phyloP scores from a whole-genome alignment of 2,113 vertebrate genomes.

The Furnarius figulus region DNA sequence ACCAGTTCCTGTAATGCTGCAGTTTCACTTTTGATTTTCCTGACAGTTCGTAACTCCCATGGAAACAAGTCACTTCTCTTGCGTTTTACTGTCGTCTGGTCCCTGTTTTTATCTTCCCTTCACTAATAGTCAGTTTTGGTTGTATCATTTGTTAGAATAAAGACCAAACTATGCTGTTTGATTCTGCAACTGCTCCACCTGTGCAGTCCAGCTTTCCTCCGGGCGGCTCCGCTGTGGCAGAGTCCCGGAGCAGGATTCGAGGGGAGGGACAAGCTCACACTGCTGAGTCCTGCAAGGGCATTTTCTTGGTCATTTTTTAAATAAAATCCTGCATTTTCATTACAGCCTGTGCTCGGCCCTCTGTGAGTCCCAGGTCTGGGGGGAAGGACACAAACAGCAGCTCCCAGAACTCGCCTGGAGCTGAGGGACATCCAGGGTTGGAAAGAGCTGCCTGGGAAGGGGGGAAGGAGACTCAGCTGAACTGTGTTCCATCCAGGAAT shows the following conservation, averaged over 20 bases:
- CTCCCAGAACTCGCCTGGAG: fast-evolving
- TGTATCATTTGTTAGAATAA: conserved; percentile 65
- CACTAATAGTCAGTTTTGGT: conserved; percentile 44
- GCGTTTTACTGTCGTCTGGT: not conserved
- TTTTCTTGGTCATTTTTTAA: conserved; percentile 2
- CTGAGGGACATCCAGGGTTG: not conserved
- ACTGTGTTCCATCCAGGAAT: not conserved
- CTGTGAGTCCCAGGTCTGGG: not conserved
- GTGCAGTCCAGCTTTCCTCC: not conserved
- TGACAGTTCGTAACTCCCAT: conserved; percentile 21
- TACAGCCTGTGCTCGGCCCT: not conserved
- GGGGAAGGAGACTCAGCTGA: not conserved
- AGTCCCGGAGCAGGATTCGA: not conserved
- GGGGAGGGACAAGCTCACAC: not conserved
- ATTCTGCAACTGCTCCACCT: not conserved
- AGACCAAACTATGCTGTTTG: conserved; percentile 60
- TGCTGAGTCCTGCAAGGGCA: not conserved
- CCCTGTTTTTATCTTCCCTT: conserved; percentile 32
- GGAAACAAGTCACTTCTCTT: not conserved
- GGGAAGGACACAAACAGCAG: not conserved
- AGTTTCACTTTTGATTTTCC: conserved; percentile 39
- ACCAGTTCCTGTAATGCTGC: conserved; percentile 67
- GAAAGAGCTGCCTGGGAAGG: not conserved
- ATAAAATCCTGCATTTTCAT: conserved; percentile 31
- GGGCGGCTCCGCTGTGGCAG: not conserved